These are phyloP conservation scores for Bombus breviceps DNA, from an alignment of 1,140 invertebrate species.

Conservation along the genomic window DNA sequence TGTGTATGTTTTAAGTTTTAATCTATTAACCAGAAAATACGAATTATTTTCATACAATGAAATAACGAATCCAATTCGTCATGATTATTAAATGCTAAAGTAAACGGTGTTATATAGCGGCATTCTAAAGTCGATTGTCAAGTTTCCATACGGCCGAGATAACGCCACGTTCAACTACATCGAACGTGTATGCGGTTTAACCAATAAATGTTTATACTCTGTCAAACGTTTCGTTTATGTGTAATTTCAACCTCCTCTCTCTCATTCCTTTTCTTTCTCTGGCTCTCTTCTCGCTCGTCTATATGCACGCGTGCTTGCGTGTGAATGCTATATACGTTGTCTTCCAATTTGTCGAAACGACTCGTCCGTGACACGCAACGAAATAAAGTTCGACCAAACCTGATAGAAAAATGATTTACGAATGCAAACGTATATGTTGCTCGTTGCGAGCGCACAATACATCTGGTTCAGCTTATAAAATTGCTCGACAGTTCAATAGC, in stretches of 20 bases:
- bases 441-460: background rate
- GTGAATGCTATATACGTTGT: background rate
- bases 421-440: background rate
- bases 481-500: background rate
- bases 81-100: background rate
- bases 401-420: constrained; percentile 18
- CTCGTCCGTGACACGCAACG: constrained; percentile 2
- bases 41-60: too few relatives aligned
- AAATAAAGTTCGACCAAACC: constrained; percentile 6
- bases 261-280: too few relatives aligned
- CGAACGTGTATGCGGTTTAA: constrained; percentile 32
- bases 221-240: constrained; percentile 33
- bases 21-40: too few relatives aligned
- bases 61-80: too few relatives aligned
- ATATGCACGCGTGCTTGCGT: background rate
- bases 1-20: too few relatives aligned
- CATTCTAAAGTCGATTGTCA: constrained; percentile 31
- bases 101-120: background rate
- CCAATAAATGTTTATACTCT: constrained; percentile 45
- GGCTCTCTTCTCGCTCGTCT: background rate
- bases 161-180: constrained; percentile 25
- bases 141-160: constrained; percentile 32
- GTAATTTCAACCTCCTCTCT: constrained; percentile 20
- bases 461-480: background rate
- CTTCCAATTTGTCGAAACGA: constrained; percentile 40